Conservation (phyloP, 2,888 invertebrate genomes). For the Timandra comae region DNA sequence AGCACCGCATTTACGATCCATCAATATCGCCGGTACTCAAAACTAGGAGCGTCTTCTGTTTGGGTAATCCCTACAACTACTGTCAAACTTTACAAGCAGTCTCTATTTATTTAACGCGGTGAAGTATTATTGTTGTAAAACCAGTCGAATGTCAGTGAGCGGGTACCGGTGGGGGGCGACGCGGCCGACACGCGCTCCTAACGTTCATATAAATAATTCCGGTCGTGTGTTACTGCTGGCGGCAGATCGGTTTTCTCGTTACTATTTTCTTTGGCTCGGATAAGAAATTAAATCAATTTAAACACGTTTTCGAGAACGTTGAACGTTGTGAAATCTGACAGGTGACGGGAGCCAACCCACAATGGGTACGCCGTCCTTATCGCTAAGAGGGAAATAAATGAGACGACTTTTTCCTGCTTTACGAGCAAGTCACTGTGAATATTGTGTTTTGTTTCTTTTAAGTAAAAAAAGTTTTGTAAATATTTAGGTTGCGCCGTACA, state of each 20-base stretch:
- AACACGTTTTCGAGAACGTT: slow-evolving; percentile 31
- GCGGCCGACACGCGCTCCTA: slow-evolving; percentile 12
- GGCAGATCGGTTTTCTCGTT: slow-evolving; percentile 19
- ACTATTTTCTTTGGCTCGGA: slow-evolving; percentile 18
- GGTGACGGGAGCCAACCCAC: slow-evolving; percentile 50
- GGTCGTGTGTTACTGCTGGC: slow-evolving; percentile 20
- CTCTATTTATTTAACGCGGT: slow-evolving; percentile 15
- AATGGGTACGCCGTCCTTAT: slow-evolving; percentile 52
- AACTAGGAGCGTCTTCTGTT: slow-evolving; percentile 20
- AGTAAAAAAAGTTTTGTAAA: slow-evolving; percentile 27
- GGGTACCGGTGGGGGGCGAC: slow-evolving; percentile 10
- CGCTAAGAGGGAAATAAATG: slow-evolving; percentile 63
- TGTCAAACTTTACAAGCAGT: slow-evolving; percentile 17
- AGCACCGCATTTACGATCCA: slow-evolving; percentile 28
- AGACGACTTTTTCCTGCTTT: slow-evolving; percentile 54
- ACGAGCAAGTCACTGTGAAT: slow-evolving; percentile 42
- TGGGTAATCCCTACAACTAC: slow-evolving; percentile 13
- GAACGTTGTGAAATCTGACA: slow-evolving; percentile 54
- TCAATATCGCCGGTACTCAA: slow-evolving; percentile 29
- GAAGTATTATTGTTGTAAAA: slow-evolving; percentile 13
- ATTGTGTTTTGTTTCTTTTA: slow-evolving; percentile 41
- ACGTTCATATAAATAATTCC: slow-evolving; percentile 27
- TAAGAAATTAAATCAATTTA: slow-evolving; percentile 44
- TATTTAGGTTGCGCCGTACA: slow-evolving; percentile 17
- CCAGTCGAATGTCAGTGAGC: slow-evolving; percentile 18